Conservation (phyloP, 2,113 vertebrate genomes). For the Hydropotes inermis region DNA sequence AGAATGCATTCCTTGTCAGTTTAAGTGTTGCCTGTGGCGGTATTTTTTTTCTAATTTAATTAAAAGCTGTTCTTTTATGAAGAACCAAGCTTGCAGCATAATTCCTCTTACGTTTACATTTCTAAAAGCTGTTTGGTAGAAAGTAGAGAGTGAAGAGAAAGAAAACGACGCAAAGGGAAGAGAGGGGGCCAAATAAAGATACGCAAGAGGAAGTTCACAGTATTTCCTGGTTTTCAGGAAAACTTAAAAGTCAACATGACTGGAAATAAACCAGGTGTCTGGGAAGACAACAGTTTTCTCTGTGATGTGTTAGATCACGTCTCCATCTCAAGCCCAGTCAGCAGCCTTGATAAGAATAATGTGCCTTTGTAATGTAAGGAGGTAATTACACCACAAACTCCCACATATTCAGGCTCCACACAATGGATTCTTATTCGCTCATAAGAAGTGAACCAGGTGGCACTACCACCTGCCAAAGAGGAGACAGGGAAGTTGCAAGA, state of each 20-base stretch:
- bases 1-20: conserved; percentile 71
- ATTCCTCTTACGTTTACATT: conserved; percentile 72
- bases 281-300: neutral
- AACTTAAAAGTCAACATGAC: neutral
- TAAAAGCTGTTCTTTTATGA: conserved; percentile 78
- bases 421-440: neutral
- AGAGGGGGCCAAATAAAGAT: neutral
- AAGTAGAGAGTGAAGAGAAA: neutral
- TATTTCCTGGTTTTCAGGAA: neutral
- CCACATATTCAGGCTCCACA: neutral
- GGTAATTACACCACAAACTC: rapidly evolving
- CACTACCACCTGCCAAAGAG: neutral
- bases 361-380: neutral
- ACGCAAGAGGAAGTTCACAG: rapidly evolving
- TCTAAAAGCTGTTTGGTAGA: conserved; percentile 59
- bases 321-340: neutral
- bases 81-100: conserved; percentile 67
- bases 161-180: neutral
- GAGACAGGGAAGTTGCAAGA: neutral
- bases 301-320: neutral
- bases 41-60: conserved; percentile 74
- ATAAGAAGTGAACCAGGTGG: neutral
- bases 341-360: neutral
- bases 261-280: neutral
- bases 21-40: conserved; percentile 72